phyloP scores from a whole-genome alignment of 2,797 vertebrate species.

The Cirrhinus mrigala region DNA sequence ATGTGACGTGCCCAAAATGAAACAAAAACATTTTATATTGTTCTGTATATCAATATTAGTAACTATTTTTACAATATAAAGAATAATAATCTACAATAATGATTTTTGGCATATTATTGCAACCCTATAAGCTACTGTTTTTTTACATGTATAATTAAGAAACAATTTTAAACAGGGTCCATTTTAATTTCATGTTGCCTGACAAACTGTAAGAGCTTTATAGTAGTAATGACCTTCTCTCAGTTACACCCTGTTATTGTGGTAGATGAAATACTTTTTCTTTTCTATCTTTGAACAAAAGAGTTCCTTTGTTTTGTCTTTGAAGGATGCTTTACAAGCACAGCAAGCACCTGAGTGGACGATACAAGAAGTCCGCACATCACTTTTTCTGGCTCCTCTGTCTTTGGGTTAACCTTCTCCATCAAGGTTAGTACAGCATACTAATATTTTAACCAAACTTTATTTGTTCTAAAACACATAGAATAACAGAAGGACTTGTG shows the following conservation, averaged over 20 bases:
- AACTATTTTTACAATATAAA: no score
- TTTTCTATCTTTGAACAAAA: slow-evolving; percentile 2
- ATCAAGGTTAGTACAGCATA: slow-evolving; percentile 64
- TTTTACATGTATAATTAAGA: no score
- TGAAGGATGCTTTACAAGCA: slow-evolving; percentile 67
- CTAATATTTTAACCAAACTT: background rate
- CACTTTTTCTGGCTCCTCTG: slow-evolving; percentile 51
- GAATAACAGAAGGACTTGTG: background rate
- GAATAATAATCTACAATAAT: no score
- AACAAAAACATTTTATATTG: no score
- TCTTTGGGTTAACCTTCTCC: slow-evolving; percentile 57
- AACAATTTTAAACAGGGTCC: background rate
- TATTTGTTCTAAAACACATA: background rate
- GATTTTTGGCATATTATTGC: no score
- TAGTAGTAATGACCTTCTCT: background rate
- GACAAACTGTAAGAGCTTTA: background rate
- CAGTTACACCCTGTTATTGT: slow-evolving; percentile 17
- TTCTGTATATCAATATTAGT: no score
- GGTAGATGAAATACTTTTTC: background rate
- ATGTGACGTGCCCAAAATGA: no score
- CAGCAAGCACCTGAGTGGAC: slow-evolving; percentile 42
- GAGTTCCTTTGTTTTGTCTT: slow-evolving; percentile 34
- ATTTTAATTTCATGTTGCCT: background rate
- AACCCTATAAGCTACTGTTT: no score
- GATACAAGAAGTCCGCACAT: slow-evolving; percentile 56